These are phyloP conservation scores for Pholis gunnellus DNA, from an alignment of 2,113 vertebrate species.

Conservation along the genomic window DNA sequence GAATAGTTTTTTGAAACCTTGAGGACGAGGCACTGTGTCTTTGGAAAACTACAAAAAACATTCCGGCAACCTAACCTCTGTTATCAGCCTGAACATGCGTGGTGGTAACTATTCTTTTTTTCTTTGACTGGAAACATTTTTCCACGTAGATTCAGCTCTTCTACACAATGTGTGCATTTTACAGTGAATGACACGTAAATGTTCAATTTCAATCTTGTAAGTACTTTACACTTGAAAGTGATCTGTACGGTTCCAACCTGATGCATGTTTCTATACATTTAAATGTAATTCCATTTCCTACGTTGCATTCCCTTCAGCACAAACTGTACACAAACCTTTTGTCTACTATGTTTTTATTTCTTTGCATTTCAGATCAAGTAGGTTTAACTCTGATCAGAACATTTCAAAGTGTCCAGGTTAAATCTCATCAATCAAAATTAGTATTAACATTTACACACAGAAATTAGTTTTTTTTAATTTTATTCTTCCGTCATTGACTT, in stretches of 20 bases:
- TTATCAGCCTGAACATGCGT: slow-evolving; percentile 28
- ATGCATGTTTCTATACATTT: slow-evolving; percentile 13
- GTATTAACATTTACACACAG: slow-evolving; percentile 1
- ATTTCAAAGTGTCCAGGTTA: slow-evolving; percentile 29
- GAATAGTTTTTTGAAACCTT: slow-evolving; percentile 14
- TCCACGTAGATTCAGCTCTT: slow-evolving; percentile 13
- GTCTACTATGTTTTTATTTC: slow-evolving; percentile 6
- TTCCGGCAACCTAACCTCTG: slow-evolving; percentile 44
- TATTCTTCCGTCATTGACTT: slow-evolving; percentile 11
- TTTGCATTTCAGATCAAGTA: slow-evolving; percentile 30
- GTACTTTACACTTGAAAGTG: slow-evolving; percentile 36
- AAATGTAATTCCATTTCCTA: slow-evolving; percentile 2
- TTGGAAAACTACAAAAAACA: slow-evolving; percentile 20
- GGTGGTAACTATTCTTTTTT: slow-evolving; percentile 20
- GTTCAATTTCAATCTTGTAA: slow-evolving; percentile 31
- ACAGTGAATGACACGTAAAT: slow-evolving; percentile 13
- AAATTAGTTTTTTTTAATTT: background rate
- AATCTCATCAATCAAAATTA: background rate
- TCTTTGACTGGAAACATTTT: slow-evolving; percentile 21
- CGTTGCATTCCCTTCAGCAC: slow-evolving; percentile 22
- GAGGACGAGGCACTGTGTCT: background rate
- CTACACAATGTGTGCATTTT: slow-evolving; percentile 5
- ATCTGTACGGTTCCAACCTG: slow-evolving; percentile 5
- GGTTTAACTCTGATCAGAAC: slow-evolving; percentile 21
- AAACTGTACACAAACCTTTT: slow-evolving; percentile 16